A percentile compares a stretch with the other conserved stretches of the same genome.
phyloP scores from a whole-genome alignment of 2,113 vertebrate species.

The Colius striatus region DNA sequence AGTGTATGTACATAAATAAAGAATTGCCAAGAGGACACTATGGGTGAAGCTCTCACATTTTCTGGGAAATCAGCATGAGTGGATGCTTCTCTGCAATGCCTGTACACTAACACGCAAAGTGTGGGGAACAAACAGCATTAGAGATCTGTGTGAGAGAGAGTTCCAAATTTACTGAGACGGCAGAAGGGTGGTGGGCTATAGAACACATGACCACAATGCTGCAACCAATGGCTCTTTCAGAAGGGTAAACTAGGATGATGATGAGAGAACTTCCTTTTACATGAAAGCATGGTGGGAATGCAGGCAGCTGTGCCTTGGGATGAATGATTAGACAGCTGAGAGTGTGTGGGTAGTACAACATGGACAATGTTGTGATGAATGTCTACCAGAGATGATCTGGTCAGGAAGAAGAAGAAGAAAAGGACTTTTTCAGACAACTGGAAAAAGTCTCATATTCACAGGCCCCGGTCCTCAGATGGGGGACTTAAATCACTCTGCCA shows the following conservation, averaged over 20 bases:
- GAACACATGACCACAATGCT: background rate
- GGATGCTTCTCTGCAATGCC: background rate
- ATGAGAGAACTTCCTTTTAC: background rate
- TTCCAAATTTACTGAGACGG: background rate
- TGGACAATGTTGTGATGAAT: background rate
- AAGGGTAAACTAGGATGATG: background rate
- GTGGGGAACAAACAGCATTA: background rate
- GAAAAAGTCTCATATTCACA: background rate
- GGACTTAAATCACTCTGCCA: background rate
- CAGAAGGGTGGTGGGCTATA: background rate
- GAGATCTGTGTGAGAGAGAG: background rate
- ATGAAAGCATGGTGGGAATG: background rate
- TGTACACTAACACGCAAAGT: background rate
- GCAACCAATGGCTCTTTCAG: background rate
- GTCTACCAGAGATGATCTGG: background rate
- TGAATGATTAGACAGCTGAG: background rate
- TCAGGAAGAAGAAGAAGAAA: background rate
- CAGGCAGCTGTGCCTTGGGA: background rate
- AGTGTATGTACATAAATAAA: background rate
- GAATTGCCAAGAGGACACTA: background rate
- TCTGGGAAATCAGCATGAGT: background rate
- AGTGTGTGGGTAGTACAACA: background rate
- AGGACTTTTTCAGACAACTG: background rate
- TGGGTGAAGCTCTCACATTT: background rate
- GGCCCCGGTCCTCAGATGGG: background rate